Base-by-base conservation (phyloP, 2,888 invertebrate species). In the Pachycephus smyrnensis region DNA sequence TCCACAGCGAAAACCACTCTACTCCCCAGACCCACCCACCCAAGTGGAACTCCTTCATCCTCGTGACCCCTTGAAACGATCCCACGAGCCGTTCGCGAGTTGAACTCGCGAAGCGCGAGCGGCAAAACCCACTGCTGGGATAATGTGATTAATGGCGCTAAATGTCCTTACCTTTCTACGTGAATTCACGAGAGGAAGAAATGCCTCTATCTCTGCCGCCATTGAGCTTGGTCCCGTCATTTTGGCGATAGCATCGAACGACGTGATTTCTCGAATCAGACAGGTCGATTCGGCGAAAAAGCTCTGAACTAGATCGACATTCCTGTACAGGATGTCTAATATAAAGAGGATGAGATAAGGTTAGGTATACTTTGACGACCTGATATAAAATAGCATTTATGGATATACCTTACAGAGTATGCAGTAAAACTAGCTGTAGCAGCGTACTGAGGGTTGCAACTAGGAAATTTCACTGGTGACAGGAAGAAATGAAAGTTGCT, bases 81-180 rank as follows among this genome's bases (percentile, higher is more conserved):
- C 79, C 79, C 75, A 80, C 77, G 74, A 79, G 74, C 77, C 74
- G 12, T 74, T 33, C 74, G 74, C 37, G 74, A 33, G 74, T 23
- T 69, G 73, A 76, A 68, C 76, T 76, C 78, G 81, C 78, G 77
- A 74, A 69, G 77, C 69, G 77, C 73, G 77, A 55, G 76, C 73
- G 78, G 79, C 86, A 89, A 89, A 89, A 87, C 87, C 88, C 81
- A 73, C 75, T 82, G 81, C 81, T 82, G 79, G 79, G 84, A 86
- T 89, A 89, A 88, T 87, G 86, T 88, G 89, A 89, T 89, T 89
- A 89, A 89, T 88, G 86, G 86, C 82, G 82, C 82, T 85, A 86
- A 86, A 84, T 82, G 83, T 82, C 80, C 78, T 77, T 76, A 68
- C 77, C 78, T 81, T 76, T 80, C 79, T 79, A 79, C 35, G 68